Evolutionary conservation across 2,888 invertebrate species (phyloP), one percentile per base, ranked within the genome.

Genomic region (Sceliomorpha sp.): DNA sequence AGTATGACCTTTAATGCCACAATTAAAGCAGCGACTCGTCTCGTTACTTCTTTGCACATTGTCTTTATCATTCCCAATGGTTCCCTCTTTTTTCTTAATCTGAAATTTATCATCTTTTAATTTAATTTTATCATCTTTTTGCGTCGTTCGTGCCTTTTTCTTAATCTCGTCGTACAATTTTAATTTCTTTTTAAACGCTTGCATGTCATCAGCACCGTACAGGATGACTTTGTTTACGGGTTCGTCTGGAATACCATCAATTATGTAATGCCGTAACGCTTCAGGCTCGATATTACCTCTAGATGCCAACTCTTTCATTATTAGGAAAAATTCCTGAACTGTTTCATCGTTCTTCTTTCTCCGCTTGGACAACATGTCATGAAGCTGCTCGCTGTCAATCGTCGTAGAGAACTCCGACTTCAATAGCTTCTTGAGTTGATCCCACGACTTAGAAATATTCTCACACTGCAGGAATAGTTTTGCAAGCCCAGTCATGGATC

Each of bases 261-360:
- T 51, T 1, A 51, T 17, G 14, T 72, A 74, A 9, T 60, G 29
- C 2, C 64, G 39, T 0, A 68, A 5, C 2, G 59, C 58, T 0
- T 55, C 29, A 1, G 12, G 8, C 40, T 70, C 53, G 1, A 67
- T 48, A 0, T 13, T 12, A 2, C 53, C 64, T 27, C 50, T 14
- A 0, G 47, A 31, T 0, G 60, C 66, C 5, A 60, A 20, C 20
- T 51, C 51, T 8, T 53, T 44, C 66, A 70, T 62, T 0, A 26
- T 40, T 15, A 50, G 6, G 4, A 63, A 32, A 27, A 62, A 71
- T 29, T 62, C 45, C 29, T 50, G 56, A 3, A 67, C 34, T 0
- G 45, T 48, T 12, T 48, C 39, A 15, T 31, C 31, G 14, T 39
- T 42, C 20, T 48, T 24, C 17, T 15, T 32, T 34, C 17, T 27